These are phyloP conservation scores for Xiphorhynchus elegans DNA, from an alignment of 2,113 vertebrate genomes.

Conservation along the genomic window DNA sequence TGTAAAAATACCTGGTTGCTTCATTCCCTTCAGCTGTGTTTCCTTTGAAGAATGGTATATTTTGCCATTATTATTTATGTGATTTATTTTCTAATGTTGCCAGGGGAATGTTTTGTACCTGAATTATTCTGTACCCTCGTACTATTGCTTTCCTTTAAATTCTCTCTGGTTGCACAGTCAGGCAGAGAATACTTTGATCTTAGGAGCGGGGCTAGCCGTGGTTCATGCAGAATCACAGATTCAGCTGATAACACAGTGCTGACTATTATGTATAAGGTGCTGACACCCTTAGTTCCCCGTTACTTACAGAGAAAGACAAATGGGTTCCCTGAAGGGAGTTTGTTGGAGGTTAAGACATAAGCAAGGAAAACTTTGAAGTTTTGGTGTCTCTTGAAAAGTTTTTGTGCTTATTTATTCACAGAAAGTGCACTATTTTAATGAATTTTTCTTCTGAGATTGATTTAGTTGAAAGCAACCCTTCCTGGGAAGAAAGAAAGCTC, in stretches of 20 bases:
- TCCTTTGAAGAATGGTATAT: constrained; percentile 57
- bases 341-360: neutral
- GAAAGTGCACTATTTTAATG: neutral
- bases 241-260: neutral
- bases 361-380: neutral
- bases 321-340: neutral
- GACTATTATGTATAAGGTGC: neutral
- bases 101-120: constrained; percentile 52
- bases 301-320: neutral
- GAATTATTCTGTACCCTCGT: constrained; percentile 24
- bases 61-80: constrained; percentile 52
- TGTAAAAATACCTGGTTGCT: constrained; percentile 37
- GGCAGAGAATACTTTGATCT: constrained; percentile 35
- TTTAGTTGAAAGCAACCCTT: neutral
- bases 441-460: neutral
- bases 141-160: constrained; percentile 28
- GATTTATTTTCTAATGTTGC: constrained; percentile 57
- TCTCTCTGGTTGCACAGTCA: neutral
- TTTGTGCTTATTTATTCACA: neutral
- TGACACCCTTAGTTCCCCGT: neutral
- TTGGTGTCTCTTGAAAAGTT: neutral
- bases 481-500: neutral
- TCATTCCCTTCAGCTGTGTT: constrained; percentile 42
- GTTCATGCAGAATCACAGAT: neutral
- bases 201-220: neutral